A percentile compares a stretch with the other conserved stretches of the same genome.
Conservation (phyloP, 2,797 vertebrate genomes). For the Limnodromus scolopaceus region DNA sequence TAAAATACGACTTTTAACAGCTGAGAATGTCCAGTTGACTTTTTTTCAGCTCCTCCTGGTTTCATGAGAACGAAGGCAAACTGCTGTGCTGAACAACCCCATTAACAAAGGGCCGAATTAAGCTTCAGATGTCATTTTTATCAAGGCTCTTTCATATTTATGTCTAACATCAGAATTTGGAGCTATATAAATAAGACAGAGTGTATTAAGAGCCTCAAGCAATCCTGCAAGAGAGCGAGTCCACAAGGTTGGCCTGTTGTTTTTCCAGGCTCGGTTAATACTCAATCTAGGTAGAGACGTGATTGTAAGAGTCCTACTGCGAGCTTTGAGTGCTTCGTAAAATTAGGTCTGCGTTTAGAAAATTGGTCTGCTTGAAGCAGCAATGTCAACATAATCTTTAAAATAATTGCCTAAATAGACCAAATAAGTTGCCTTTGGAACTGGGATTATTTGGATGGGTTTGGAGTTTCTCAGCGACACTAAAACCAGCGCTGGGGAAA, state of each 20-base stretch:
- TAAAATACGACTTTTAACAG: background rate
- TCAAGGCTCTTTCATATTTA: conserved; percentile 25
- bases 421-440: background rate
- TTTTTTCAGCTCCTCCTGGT: background rate
- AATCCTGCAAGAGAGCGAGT: background rate
- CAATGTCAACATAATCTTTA: background rate
- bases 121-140: conserved; percentile 3
- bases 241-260: background rate
- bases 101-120: background rate
- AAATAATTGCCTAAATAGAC: background rate
- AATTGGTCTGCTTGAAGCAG: conserved; percentile 1
- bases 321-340: background rate
- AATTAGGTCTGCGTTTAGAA: background rate
- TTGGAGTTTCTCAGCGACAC: background rate
- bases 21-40: background rate
- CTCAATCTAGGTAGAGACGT: background rate
- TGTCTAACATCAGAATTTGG: conserved; percentile 8
- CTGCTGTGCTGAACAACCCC: background rate
- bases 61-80: background rate
- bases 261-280: conserved; percentile 5
- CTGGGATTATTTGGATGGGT: background rate
- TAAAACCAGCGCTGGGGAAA: background rate
- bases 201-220: conserved; percentile 29
- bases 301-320: background rate
- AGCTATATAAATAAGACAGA: background rate